Percentiles rank a stretch among this genome's conserved stretches.
These are phyloP conservation scores for Numenius arquata DNA, from an alignment of 2,113 vertebrate species.

Conservation along the genomic window DNA sequence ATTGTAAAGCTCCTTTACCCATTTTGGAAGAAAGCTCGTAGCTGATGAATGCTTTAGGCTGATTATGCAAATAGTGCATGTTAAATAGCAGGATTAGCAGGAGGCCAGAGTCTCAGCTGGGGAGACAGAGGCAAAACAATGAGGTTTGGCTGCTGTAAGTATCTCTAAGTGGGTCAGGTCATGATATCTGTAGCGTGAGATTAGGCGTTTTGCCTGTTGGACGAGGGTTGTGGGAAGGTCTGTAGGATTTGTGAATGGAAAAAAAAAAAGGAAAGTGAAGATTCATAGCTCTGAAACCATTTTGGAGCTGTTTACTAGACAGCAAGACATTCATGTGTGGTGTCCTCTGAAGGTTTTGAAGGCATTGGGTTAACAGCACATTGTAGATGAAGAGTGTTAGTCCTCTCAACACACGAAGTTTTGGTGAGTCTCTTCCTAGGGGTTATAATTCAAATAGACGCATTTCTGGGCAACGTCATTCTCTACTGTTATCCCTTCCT, in stretches of 20 bases:
- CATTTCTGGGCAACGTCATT: neutral
- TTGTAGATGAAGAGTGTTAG: neutral
- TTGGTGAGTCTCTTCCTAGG: neutral
- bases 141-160: neutral
- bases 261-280: neutral
- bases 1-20: neutral
- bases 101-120: neutral
- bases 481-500: neutral
- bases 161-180: neutral
- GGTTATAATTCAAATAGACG: neutral
- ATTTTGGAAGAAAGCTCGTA: neutral
- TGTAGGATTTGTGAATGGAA: neutral
- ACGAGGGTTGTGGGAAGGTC: neutral
- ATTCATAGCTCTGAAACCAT: neutral
- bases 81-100: neutral
- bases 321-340: neutral
- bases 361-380: neutral
- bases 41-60: neutral
- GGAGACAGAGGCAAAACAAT: neutral
- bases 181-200: neutral
- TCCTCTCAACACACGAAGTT: neutral
- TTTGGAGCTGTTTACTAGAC: neutral
- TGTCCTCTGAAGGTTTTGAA: neutral
- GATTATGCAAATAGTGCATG: neutral
- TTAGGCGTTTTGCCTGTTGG: neutral